phyloP scores from a whole-genome alignment of 2,888 invertebrate species.

The Cephonodes hylas region DNA sequence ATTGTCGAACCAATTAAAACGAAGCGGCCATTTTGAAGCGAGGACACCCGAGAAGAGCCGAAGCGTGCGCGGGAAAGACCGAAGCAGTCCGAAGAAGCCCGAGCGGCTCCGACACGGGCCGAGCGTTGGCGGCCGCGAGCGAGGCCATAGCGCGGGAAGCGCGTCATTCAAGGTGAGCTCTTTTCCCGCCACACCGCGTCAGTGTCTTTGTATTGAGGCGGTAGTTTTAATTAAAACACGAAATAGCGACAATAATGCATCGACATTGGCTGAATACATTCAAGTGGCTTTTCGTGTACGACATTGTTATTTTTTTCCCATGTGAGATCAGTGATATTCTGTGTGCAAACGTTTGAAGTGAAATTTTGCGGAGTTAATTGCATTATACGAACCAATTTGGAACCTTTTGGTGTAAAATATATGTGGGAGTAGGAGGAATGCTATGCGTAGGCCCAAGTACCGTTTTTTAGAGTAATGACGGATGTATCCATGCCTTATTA shows the following conservation, averaged over 20 bases:
- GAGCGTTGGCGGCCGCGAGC: slow-evolving; percentile 71
- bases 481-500: too few species aligned
- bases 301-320: not conserved
- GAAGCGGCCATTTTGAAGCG: slow-evolving; percentile 41
- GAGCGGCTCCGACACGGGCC: slow-evolving; percentile 42
- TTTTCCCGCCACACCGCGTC: slow-evolving; percentile 73
- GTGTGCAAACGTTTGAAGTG: not conserved
- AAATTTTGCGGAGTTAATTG: not conserved
- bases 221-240: slow-evolving; percentile 44
- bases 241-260: slow-evolving; percentile 24
- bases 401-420: not conserved
- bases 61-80: slow-evolving; percentile 17
- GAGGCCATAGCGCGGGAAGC: slow-evolving; percentile 73
- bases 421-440: not conserved
- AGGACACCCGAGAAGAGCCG: slow-evolving; percentile 41
- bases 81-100: slow-evolving; percentile 29
- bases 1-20: slow-evolving; percentile 49
- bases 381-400: not conserved
- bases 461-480: too few species aligned
- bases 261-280: not conserved
- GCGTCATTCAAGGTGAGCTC: slow-evolving; percentile 72
- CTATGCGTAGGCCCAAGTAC: not conserved
- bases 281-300: not conserved
- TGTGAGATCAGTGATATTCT: not conserved
- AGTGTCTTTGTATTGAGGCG: slow-evolving; percentile 59